Evolutionary conservation across 2,888 invertebrate species (phyloP).

Genomic region (Leptopilina myrica): DNA sequence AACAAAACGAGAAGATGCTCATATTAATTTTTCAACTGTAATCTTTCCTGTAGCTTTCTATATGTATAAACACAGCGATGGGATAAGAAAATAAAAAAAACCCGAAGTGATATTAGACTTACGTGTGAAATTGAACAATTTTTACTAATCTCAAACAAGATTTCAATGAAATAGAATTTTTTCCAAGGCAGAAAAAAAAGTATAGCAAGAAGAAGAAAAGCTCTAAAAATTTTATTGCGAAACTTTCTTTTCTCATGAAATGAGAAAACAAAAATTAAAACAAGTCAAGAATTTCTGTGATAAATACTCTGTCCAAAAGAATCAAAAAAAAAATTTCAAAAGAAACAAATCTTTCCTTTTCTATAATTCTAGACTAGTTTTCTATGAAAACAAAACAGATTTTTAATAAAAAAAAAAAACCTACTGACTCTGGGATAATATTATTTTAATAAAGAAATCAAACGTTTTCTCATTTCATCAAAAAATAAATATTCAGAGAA

Average conservation of each 20-base stretch:
- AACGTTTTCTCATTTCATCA: constrained; percentile 21
- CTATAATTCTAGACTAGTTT: neutral
- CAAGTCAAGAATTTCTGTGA: constrained; percentile 16
- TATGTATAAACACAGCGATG: constrained; percentile 5
- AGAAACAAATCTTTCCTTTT: neutral
- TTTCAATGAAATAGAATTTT: neutral
- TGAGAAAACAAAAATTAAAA: constrained; percentile 13
- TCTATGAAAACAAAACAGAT: neutral
- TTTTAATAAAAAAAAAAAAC: neutral
- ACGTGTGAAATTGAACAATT: constrained; percentile 24
- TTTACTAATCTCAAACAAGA: neutral
- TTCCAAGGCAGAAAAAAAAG: neutral
- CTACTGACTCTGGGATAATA: neutral
- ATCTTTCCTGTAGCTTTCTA: constrained; percentile 32
- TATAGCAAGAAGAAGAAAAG: neutral
- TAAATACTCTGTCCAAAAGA: constrained; percentile 36
- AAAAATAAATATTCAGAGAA: neutral
- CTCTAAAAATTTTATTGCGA: constrained; percentile 7
- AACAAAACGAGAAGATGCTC: neutral
- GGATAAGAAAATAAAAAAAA: neutral
- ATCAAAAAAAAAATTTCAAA: constrained; percentile 17
- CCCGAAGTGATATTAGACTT: constrained; percentile 31
- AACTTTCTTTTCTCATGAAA: constrained; percentile 5
- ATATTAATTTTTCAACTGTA: constrained; percentile 17
- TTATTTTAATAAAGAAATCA: neutral